Evolutionary conservation across 2,888 invertebrate species (phyloP).

Genomic region (Octonoba sinensis): DNA sequence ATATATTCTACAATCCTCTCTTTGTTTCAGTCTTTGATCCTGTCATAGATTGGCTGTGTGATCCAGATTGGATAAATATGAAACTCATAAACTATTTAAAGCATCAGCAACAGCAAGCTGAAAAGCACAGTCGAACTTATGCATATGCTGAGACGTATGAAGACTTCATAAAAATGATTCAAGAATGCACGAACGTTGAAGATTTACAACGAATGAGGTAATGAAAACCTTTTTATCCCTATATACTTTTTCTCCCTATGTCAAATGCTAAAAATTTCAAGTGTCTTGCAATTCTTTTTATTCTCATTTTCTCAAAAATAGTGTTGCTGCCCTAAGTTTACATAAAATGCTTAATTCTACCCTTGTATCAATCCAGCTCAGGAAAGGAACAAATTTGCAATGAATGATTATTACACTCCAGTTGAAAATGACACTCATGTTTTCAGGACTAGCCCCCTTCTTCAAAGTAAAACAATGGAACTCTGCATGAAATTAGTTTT

Average conservation of each 20-base stretch:
- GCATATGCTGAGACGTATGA: constrained; percentile 91
- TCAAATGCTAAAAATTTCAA: background rate
- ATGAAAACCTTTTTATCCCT: background rate
- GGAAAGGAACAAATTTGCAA: too few species aligned
- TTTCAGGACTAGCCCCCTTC: too few species aligned
- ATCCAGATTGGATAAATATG: constrained; percentile 92
- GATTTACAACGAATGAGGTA: constrained; percentile 71
- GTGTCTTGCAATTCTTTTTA: too few species aligned
- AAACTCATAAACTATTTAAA: constrained; percentile 87
- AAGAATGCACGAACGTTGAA: constrained; percentile 68
- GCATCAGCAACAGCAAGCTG: constrained; percentile 81
- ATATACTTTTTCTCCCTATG: background rate
- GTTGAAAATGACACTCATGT: too few species aligned
- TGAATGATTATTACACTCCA: too few species aligned
- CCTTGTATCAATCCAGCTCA: too few species aligned
- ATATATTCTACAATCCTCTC: background rate
- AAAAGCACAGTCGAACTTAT: constrained; percentile 81
- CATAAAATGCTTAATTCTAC: too few species aligned
- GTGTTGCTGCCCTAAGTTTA: too few species aligned
- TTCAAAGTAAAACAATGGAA: too few species aligned
- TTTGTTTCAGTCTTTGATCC: constrained; percentile 81
- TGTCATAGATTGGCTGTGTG: constrained; percentile 85
- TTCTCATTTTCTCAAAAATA: too few species aligned
- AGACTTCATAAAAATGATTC: constrained; percentile 86
- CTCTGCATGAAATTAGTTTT: too few species aligned